Base-by-base conservation (phyloP, 1,140 invertebrate species). In the Plectus sambesii region DNA sequence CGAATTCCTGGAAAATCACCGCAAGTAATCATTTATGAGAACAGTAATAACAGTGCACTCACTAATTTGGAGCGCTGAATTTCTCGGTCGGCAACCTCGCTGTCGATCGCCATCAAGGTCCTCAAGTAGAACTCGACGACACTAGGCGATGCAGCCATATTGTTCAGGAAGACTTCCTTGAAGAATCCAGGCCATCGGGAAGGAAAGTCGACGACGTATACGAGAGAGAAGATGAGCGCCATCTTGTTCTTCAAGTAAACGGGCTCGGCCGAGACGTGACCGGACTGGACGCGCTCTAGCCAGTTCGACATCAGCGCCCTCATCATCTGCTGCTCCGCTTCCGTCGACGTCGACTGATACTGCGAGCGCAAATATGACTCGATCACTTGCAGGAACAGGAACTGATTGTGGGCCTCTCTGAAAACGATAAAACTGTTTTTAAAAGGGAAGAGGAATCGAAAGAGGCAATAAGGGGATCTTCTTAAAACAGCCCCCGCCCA, bases 81-180 rank as follows among this genome's bases (percentile, higher is more conserved):
- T 15, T 56, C 55, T 5, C 55, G 39, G 23, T 56, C 55, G 2
- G 56, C 55, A 12, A 56, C 55, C 37, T 56, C 55, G n/a, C 27
- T 29, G 22, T 56, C 55, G 25, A 56, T 50, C 15, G 53, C 55
- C 5, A 56, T 35, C 25, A 56, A 48, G 20, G 47, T 53, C 22
- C 51, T 53, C 5, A 56, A 30, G 23, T 54, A 54, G 38, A 54
- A 54, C 12, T 38, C 17, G 3, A 35, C 20, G 2, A 50, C n/a
- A 15, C 24, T 35, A 0, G 47, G 40, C 42, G 33, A 48, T 27
- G 4, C 27, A 19, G 24, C 24, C 37, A 38, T 5, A 19, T 46
- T 29, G 38, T 46, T 22, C 6, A 46, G 33, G 12, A 6, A 56
- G 38, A 56, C 15, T 26, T 56, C 55, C 23, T 55, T 29, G 24